Percentiles rank a stretch among this genome's conserved stretches.
Conservation (phyloP, 1,140 invertebrate genomes). For the Diprion similis region DNA sequence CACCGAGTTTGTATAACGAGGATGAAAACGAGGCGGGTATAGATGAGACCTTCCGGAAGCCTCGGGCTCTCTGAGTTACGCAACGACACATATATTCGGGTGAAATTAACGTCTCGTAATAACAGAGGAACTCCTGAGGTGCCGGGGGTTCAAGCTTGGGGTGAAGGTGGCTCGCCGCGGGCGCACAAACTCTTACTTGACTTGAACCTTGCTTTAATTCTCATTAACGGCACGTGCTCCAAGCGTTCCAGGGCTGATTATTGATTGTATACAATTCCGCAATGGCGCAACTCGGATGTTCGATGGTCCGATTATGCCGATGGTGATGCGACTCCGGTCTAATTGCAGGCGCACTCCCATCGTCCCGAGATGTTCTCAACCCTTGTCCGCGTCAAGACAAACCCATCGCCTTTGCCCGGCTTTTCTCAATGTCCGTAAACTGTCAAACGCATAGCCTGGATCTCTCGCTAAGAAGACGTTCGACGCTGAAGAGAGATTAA, state of each 20-base stretch:
- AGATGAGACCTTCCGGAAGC: background rate
- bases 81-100: constrained; percentile 1
- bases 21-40: background rate
- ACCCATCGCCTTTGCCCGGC: background rate
- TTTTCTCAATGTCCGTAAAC: background rate
- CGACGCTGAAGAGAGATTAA: too few species aligned
- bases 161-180: background rate
- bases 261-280: constrained; percentile 28
- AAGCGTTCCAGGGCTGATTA: constrained; percentile 27
- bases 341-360: background rate
- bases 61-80: constrained; percentile 34
- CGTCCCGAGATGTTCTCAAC: background rate
- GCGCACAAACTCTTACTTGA: background rate
- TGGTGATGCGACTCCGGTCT: background rate
- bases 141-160: background rate
- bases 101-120: constrained; percentile 32
- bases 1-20: too few species aligned
- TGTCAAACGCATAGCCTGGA: background rate
- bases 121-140: constrained; percentile 26
- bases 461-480: too few species aligned
- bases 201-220: constrained; percentile 33
- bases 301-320: background rate
- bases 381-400: background rate
- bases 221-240: constrained; percentile 43
- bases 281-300: background rate